Evolutionary conservation across 2,113 vertebrate genomes (phyloP).

Genomic region (Gulo gulo): DNA sequence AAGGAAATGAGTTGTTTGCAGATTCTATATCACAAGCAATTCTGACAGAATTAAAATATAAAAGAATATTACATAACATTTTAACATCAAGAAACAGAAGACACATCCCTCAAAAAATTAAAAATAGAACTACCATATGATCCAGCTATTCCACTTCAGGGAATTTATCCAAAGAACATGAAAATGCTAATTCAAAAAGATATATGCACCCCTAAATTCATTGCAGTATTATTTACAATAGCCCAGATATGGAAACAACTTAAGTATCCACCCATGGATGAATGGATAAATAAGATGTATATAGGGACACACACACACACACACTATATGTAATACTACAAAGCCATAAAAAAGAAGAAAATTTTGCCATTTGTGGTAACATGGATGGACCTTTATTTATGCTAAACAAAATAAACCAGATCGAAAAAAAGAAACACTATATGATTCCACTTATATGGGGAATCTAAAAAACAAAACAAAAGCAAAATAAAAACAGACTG

Average conservation of each 20-base stretch:
- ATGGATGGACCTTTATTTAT: background rate
- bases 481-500: background rate
- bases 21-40: background rate
- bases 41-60: constrained; percentile 5
- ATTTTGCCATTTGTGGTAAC: background rate
- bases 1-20: background rate
- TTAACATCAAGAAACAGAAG: background rate
- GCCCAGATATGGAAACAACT: background rate
- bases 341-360: background rate
- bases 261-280: background rate
- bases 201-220: background rate
- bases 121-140: background rate
- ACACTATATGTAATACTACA: background rate
- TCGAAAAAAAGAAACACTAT: background rate
- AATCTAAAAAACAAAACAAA: background rate
- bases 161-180: background rate
- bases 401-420: background rate
- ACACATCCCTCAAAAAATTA: background rate
- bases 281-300: background rate
- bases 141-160: background rate
- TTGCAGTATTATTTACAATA: background rate
- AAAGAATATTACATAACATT: background rate
- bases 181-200: background rate
- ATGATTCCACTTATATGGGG: background rate
- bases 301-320: background rate